Conservation (phyloP, 2,113 vertebrate genomes). For the Xiphophorus hellerii region DNA sequence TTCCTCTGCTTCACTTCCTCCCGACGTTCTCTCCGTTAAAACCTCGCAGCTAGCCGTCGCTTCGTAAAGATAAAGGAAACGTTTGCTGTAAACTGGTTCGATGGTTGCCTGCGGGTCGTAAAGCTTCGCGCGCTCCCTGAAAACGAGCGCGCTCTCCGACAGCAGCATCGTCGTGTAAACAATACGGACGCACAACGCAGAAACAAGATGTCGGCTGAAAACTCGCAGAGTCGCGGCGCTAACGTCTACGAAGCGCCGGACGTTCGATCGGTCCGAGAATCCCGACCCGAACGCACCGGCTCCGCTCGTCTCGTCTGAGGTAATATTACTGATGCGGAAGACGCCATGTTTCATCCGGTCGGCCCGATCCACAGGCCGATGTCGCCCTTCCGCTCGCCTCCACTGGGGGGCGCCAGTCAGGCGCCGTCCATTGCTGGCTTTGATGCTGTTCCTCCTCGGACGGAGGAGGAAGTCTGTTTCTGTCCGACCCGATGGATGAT, state of each 20-base stretch:
- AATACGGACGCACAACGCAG: conserved; percentile 66
- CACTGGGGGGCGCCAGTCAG: conserved; percentile 20
- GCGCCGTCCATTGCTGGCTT: conserved; percentile 19
- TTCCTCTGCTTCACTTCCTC: conserved; percentile 10
- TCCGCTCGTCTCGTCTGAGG: conserved; percentile 54
- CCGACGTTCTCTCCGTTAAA: background rate
- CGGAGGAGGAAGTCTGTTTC: conserved; percentile 42
- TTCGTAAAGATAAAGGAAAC: conserved; percentile 64
- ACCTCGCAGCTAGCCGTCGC: conserved; percentile 33
- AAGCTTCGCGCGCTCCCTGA: conserved; percentile 72
- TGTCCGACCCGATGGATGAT: conserved; percentile 44
- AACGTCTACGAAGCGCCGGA: conserved; percentile 11
- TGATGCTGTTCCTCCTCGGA: conserved; percentile 34
- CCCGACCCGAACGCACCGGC: conserved; percentile 32
- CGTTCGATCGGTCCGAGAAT: conserved; percentile 34
- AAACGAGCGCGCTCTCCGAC: conserved; percentile 75
- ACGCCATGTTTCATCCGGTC: conserved; percentile 12
- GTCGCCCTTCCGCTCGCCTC: conserved; percentile 18
- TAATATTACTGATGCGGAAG: conserved; percentile 43
- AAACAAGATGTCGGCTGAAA: conserved; percentile 44
- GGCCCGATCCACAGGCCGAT: conserved; percentile 32
- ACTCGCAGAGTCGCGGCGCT: conserved; percentile 33
- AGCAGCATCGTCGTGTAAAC: conserved; percentile 83
- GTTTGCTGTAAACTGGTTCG: conserved; percentile 73
- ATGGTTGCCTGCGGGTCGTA: conserved; percentile 57